Percentiles rank a stretch among this genome's conserved stretches.
These are phyloP conservation scores for Manduca sexta DNA, from an alignment of 1,140 invertebrate species.

Conservation along the genomic window DNA sequence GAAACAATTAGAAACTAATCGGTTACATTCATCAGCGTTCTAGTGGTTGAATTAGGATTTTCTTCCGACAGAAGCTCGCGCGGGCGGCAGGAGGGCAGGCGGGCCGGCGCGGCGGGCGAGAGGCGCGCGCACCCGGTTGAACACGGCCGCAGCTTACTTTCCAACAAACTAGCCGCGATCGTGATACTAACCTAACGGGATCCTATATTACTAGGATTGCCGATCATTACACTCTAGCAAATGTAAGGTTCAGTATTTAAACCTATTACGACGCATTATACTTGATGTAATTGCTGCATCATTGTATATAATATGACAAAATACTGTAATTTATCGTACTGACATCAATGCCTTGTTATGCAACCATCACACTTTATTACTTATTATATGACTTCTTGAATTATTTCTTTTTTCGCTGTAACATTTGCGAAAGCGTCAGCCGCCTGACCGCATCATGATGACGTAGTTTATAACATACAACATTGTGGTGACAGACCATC, in stretches of 20 bases:
- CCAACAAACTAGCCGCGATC: constrained; percentile 64
- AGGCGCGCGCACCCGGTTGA: constrained; percentile 24
- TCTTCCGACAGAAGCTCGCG: constrained; percentile 40
- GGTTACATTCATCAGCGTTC: background rate
- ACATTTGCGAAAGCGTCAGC: constrained; percentile 19
- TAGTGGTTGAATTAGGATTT: constrained; percentile 28
- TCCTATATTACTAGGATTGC: constrained; percentile 41
- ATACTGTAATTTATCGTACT: constrained; percentile 3
- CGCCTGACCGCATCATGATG: constrained; percentile 20
- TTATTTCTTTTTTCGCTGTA: background rate
- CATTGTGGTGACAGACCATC: constrained; percentile 28
- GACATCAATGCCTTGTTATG: constrained; percentile 1
- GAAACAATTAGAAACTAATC: background rate
- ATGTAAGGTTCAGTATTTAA: background rate
- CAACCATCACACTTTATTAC: constrained; percentile 1
- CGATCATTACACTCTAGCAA: constrained; percentile 34
- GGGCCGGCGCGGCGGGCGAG: constrained; percentile 27
- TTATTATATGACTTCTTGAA: background rate
- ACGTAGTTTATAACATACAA: constrained; percentile 28
- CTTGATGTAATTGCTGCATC: constrained; percentile 4
- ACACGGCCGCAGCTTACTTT: constrained; percentile 62
- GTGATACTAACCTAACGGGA: constrained; percentile 68
- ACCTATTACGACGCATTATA: no score
- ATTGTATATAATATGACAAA: constrained; percentile 5
- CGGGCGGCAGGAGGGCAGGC: constrained; percentile 2